Conservation (phyloP, 2,888 invertebrate genomes). For the Lepidocyrtinus sp. region DNA sequence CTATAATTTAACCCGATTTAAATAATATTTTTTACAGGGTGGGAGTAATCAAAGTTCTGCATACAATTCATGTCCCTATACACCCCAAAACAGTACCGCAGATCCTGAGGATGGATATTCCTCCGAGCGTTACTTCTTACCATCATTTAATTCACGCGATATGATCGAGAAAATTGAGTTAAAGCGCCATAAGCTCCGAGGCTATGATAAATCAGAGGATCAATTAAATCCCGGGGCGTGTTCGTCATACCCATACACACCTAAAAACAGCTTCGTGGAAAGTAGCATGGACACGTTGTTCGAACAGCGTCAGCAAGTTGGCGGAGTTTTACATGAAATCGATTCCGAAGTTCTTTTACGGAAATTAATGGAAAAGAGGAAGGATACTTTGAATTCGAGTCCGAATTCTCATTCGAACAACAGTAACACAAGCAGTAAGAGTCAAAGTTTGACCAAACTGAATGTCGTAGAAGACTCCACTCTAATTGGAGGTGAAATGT, state of each 20-base stretch:
- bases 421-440: conserved; percentile 50
- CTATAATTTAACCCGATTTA: conserved; percentile 10
- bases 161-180: conserved; percentile 73
- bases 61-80: conserved; percentile 71
- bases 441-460: conserved; percentile 66
- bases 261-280: conserved; percentile 72
- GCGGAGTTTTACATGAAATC: conserved; percentile 63
- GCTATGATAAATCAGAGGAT: conserved; percentile 70
- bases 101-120: conserved; percentile 71
- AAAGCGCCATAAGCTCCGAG: conserved; percentile 72
- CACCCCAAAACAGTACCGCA: conserved; percentile 72
- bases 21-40: conserved; percentile 49
- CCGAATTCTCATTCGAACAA: conserved; percentile 26
- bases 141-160: conserved; percentile 73
- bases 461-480: conserved; percentile 41
- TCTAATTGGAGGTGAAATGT: conserved; percentile 24
- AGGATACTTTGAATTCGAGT: conserved; percentile 49
- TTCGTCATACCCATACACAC: conserved; percentile 72
- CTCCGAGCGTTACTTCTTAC: conserved; percentile 70
- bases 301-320: conserved; percentile 56
- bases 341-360: conserved; percentile 67
- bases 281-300: conserved; percentile 69
- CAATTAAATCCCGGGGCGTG: conserved; percentile 68
- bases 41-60: conserved; percentile 71
- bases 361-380: conserved; percentile 65